Evolutionary conservation across 2,888 invertebrate genomes (phyloP), one percentile per base, ranked within the genome.

Genomic region (Xestia xanthographa): DNA sequence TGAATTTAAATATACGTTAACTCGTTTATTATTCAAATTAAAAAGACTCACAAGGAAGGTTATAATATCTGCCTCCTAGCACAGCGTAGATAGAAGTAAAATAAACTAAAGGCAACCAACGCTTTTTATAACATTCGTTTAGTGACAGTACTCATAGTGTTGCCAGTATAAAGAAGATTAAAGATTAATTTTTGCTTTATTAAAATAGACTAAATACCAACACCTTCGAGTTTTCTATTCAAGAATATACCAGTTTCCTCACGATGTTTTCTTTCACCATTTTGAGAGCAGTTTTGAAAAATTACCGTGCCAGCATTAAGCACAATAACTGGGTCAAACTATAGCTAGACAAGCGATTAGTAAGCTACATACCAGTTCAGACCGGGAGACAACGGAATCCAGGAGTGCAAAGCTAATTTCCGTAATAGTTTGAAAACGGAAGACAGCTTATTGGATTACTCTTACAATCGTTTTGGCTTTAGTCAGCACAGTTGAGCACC

Each of bases 381-480:
- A n/a, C n/a, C n/a, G n/a, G 22, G 45, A 66, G 60, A 74, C 60
- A 22, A n/a, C 34, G 26, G 53, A 20, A 56, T 66, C 45, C 38
- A 66, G 53, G 62, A 79, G 41, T 62, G 53, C 60, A 22, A 62
- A 62, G 38, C 53, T 80, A 66, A 79, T 79, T 79, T 66, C 53
- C 75, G 74, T 79, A 79, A 74, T 80, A 41, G 53, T 66, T 45
- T 66, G 38, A 20, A 67, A 80, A 67, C n/a, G 29, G 43, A 56
- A n/a, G 17, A 45, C 22, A 38, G n/a, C 14, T 80, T 74, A 80
- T 73, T 56, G 41, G 26, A 80, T 53, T 53, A 62, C 45, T 48
- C 66, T 45, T 5, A 26, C n/a, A 29, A 53, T 72, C 38, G 53
- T 38, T 77, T 79, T 71, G 29, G 9, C 5, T 62, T 62, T 20